Conservation (phyloP, 2,797 vertebrate species). For the Protonibea diacanthus region DNA sequence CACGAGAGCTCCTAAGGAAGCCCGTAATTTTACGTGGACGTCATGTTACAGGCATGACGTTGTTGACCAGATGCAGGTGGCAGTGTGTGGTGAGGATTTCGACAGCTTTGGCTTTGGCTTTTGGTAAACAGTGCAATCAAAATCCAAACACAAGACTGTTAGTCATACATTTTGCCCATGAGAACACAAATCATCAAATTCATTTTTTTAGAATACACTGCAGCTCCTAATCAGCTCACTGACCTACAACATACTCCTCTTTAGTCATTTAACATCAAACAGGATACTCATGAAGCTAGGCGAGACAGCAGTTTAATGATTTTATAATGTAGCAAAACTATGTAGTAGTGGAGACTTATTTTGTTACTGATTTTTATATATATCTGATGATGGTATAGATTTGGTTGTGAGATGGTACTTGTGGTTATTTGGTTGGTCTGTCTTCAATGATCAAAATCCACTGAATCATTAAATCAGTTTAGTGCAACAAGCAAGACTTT, state of each 20-base stretch:
- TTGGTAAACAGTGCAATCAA: constrained; percentile 42
- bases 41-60: background rate
- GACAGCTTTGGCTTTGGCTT: constrained; percentile 35
- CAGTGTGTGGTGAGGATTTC: constrained; percentile 16
- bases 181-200: constrained; percentile 28
- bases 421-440: background rate
- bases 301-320: background rate
- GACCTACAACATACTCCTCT: background rate
- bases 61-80: constrained; percentile 37
- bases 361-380: background rate
- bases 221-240: background rate
- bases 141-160: constrained; percentile 32
- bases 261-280: constrained; percentile 10
- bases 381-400: background rate
- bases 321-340: constrained; percentile 9
- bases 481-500: background rate
- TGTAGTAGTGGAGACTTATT: background rate
- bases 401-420: background rate
- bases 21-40: background rate
- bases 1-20: background rate
- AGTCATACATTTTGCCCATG: constrained; percentile 34
- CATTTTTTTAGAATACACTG: constrained; percentile 4
- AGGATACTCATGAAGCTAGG: background rate
- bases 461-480: background rate
- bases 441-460: background rate